Base-by-base conservation (phyloP, 2,888 invertebrate genomes). In the Tiliacea citrago region DNA sequence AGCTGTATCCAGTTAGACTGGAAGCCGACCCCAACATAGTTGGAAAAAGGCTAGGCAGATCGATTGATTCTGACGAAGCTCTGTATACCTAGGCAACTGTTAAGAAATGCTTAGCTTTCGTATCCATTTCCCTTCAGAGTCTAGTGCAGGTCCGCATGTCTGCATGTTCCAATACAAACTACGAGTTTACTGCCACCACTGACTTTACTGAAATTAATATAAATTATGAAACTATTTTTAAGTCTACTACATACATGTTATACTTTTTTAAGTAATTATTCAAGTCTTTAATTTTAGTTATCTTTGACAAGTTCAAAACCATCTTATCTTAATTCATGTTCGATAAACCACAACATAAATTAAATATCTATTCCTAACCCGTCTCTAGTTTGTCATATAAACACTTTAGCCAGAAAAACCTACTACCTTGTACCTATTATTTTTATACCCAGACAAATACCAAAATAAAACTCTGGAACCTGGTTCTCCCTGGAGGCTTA, bases 401-500 rank as follows among this genome's bases (percentile, higher is more conserved):
- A 29, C 0, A 2, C 9, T 24, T 21, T 21, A 6, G 0, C 18
- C 9, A 66, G 9, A n/a, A n/a, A n/a, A 29, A 1, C 35, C 6
- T 18, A 39, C 18, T 9, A n/a, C 39, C n/a, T 57, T 13, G 16
- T 47, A 13, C 39, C 39, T 7, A 39, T 0, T 63, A 73, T 61
- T 63, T 63, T 55, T 55, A 39, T 45, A 12, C 39, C 13, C 13
- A 21, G 24, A 45, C 35, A 61, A 71, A 71, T 49, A 39, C 51
- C 24, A 35, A 9, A 68, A 83, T 66, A 62, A 61, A 79, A 55
- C 42, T 29, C 60, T 35, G 35, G 10, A 49, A 60, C 24, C 42
- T 60, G n/a, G 60, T 61, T 12, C 5, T 58, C 70, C 81, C 80
- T 12, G 42, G 68, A 65, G 75, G n/a, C 13, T 29, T 21, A 5